A percentile compares a stretch with the other conserved stretches of the same genome.
These are phyloP conservation scores for Crambe crambe DNA, from an alignment of 37 sponge, comb jelly and placozoan species.

Conservation along the genomic window DNA sequence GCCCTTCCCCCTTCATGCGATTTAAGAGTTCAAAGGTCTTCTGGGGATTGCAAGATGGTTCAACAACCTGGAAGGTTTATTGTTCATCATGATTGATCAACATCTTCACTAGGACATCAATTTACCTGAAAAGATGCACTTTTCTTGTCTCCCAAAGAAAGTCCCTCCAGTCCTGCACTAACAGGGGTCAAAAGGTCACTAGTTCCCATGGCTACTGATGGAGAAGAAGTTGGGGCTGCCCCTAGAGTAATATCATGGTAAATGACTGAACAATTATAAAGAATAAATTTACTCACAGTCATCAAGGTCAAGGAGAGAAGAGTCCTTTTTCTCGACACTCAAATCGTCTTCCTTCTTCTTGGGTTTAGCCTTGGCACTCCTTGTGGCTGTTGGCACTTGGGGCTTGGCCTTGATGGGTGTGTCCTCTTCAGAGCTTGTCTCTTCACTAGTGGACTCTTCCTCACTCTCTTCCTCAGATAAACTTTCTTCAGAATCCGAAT, in stretches of 20 bases:
- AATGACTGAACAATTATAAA: too few relatives aligned
- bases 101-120: not conserved
- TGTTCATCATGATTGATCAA: not conserved
- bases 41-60: slow-evolving; percentile 37
- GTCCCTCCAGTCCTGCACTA: slow-evolving; percentile 16
- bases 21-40: slow-evolving; percentile 63
- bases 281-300: slow-evolving; percentile 31
- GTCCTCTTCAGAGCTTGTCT: slow-evolving; percentile 56
- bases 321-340: not conserved
- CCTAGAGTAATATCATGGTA: too few relatives aligned
- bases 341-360: not conserved
- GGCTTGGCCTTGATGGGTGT: slow-evolving; percentile 22
- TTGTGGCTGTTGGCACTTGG: not conserved
- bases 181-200: slow-evolving; percentile 50
- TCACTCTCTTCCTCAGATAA: slow-evolving; percentile 36
- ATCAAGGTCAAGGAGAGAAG: slow-evolving; percentile 48
- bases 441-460: slow-evolving; percentile 37
- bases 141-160: not conserved
- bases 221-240: slow-evolving; percentile 17
- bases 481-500: not conserved
- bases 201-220: not conserved
- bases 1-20: slow-evolving; percentile 73
- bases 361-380: not conserved
- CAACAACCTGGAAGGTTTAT: slow-evolving; percentile 7
- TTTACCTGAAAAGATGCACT: not conserved